These are phyloP conservation scores for Hemaris fuciformis DNA, from an alignment of 2,888 invertebrate species.

Conservation along the genomic window DNA sequence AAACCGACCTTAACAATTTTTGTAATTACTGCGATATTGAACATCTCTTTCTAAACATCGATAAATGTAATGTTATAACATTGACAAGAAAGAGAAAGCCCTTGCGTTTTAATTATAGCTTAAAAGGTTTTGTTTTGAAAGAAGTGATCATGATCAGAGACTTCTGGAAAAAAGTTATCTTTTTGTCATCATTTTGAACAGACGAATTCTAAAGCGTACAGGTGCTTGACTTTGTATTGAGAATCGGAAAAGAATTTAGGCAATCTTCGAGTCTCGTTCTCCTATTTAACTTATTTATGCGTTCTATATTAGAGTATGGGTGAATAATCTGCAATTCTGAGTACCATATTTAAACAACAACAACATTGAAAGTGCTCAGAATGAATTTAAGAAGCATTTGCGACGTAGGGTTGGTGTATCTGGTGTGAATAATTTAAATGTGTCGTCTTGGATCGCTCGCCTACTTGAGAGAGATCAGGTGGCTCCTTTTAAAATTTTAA, in stretches of 20 bases:
- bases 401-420: too few species aligned
- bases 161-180: too few species aligned
- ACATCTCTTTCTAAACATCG: constrained; percentile 1
- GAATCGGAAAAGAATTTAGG: neutral
- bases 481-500: too few species aligned
- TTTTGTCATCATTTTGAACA: too few species aligned
- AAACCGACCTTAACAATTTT: constrained; percentile 13
- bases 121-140: too few species aligned
- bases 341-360: neutral
- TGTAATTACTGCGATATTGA: constrained; percentile 15
- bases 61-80: constrained; percentile 13
- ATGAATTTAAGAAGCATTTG: too few species aligned
- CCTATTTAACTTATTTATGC: neutral
- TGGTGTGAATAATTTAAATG: too few species aligned
- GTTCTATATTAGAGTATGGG: neutral
- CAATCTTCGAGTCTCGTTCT: neutral
- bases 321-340: neutral
- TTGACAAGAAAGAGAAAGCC: neutral
- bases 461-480: too few species aligned
- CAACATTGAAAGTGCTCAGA: too few species aligned
- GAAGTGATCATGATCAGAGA: too few species aligned
- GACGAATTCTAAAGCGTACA: too few species aligned
- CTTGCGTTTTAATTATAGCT: neutral
- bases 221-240: neutral
- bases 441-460: too few species aligned